Evolutionary conservation across 2,888 invertebrate species (phyloP), one percentile per base, ranked within the genome.

Genomic region (Ennomos quercinarius): DNA sequence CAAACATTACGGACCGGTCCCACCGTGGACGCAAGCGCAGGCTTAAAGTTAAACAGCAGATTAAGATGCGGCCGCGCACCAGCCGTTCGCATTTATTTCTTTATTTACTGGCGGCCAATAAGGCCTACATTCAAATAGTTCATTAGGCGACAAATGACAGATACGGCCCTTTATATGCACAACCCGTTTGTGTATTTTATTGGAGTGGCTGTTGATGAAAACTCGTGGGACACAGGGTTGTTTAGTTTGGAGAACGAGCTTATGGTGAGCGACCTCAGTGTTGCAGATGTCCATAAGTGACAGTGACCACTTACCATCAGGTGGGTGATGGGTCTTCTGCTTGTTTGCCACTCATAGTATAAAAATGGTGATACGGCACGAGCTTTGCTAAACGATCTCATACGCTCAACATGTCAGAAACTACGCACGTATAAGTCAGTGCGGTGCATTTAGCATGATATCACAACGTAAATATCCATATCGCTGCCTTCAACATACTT

Each of bases 71-170:
- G 72, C 60, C 61, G 72, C 84, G 84, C 89, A 83, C 69, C 57
- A 68, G 69, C 73, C 72, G 72, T 69, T 71, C 81, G 80, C 85
- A 84, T 87, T 87, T 87, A 84, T 86, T 86, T 87, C 83, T 89
- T 88, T 90, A 88, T 90, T 86, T 83, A 86, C 83, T 75, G 78
- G 79, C 78, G 73, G 76, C 83, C 87, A 86, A 85, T 89, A 82
- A 86, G 87, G 80, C 81, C 85, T 84, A 89, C 90, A 91, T 91
- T 91, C 88, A 90, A 91, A 91, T 91, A 82, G 90, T 86, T 90
- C 86, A 91, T 91, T 91, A 91, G 81, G 71, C 77, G 74, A 71
- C 64, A 72, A 74, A 75, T 78, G 82, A 83, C 81, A 82, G 77
- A 82, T 82, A 57, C 71, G 74, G 77, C 83, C 80, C 80, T 91